These are phyloP conservation scores for Chelonus formosanus DNA, from an alignment of 2,888 invertebrate species.

Conservation along the genomic window DNA sequence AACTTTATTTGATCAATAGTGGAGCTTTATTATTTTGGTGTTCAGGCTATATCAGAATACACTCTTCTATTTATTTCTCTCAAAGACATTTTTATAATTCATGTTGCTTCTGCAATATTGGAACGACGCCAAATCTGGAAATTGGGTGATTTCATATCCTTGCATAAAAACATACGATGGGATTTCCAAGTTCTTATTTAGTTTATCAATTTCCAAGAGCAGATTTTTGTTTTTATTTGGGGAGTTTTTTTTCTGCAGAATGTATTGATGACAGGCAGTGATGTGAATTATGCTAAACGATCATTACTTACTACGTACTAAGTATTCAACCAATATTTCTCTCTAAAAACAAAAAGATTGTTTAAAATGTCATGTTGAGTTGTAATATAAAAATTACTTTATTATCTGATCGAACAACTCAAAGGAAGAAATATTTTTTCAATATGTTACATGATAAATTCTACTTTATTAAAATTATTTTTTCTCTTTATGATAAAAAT, in stretches of 20 bases:
- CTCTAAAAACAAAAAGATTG: too few relatives aligned
- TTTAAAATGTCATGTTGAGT: too few relatives aligned
- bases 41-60: too few relatives aligned
- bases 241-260: too few relatives aligned
- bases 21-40: neutral
- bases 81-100: slow-evolving; percentile 38
- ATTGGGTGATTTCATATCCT: slow-evolving; percentile 8
- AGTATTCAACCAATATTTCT: too few relatives aligned
- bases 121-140: slow-evolving; percentile 44
- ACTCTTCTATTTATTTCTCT: neutral
- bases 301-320: too few relatives aligned
- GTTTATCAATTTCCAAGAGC: slow-evolving; percentile 25
- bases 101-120: slow-evolving; percentile 47
- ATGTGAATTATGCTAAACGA: too few relatives aligned
- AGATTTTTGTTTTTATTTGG: slow-evolving; percentile 5
- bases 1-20: slow-evolving; percentile 32
- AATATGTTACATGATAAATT: too few relatives aligned
- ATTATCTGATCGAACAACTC: too few relatives aligned
- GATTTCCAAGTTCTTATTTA: slow-evolving; percentile 26
- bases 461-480: neutral
- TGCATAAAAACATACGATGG: slow-evolving; percentile 23
- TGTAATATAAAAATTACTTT: too few relatives aligned
- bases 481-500: neutral
- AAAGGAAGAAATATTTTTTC: too few relatives aligned
- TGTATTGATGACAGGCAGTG: too few relatives aligned